Conservation (phyloP, 2,797 vertebrate genomes). For the Lagodon rhomboides region DNA sequence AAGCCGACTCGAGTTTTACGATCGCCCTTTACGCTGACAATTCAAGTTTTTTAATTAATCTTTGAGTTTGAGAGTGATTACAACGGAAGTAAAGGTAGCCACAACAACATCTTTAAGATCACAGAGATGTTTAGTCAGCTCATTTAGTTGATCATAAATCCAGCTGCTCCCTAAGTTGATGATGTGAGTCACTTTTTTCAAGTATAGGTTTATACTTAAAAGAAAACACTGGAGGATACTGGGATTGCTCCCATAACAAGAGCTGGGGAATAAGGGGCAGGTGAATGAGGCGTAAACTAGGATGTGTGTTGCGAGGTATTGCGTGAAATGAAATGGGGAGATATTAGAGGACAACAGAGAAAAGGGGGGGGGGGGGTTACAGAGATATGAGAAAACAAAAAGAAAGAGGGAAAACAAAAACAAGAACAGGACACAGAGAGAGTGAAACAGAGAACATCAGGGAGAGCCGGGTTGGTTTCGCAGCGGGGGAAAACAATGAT, state of each 20-base stretch:
- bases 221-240: background rate
- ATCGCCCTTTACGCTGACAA: background rate
- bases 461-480: constrained; percentile 26
- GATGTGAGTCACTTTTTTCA: background rate
- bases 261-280: background rate
- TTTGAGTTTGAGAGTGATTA: constrained; percentile 1
- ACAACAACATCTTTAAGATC: background rate
- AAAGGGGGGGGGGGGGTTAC: background rate
- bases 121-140: background rate
- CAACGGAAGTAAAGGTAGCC: background rate
- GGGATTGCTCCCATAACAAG: background rate
- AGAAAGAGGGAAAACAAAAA: constrained; percentile 26
- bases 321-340: constrained; percentile 12
- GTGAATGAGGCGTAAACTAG: background rate
- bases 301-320: constrained; percentile 29
- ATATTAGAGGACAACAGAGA: constrained; percentile 20
- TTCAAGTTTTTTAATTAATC: background rate
- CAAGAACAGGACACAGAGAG: constrained; percentile 17
- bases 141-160: background rate
- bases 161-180: background rate
- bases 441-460: constrained; percentile 23
- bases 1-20: background rate
- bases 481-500: constrained; percentile 55
- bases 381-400: constrained; percentile 20
- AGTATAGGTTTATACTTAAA: background rate